Percentiles rank a stretch among this genome's conserved stretches.
Evolutionary conservation across 2,888 invertebrate species (phyloP).

Genomic region (Volucella inflata): DNA sequence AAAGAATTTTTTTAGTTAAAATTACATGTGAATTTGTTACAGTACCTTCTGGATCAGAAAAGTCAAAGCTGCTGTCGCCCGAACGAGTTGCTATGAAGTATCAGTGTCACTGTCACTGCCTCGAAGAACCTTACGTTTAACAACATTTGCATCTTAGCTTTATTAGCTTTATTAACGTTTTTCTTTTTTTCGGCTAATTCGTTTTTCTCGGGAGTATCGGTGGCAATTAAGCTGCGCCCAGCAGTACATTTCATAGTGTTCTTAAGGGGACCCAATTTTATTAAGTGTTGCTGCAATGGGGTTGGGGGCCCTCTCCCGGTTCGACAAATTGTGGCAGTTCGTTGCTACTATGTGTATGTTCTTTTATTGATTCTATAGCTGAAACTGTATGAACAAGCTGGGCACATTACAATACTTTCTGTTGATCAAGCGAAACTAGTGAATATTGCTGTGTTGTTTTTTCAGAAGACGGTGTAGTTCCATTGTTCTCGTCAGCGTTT

Average conservation of each 20-base stretch:
- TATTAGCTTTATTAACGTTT: neutral
- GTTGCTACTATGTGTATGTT: constrained; percentile 7
- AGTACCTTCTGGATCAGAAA: too few relatives aligned
- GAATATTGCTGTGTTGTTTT: too few relatives aligned
- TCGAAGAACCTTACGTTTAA: neutral
- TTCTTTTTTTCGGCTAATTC: constrained; percentile 34
- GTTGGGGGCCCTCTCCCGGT: neutral
- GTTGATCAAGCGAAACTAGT: too few relatives aligned
- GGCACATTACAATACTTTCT: constrained; percentile 1
- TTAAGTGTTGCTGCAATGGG: constrained; percentile 22
- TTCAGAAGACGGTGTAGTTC: too few relatives aligned
- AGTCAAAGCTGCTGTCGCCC: neutral
- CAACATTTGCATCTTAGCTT: too few relatives aligned
- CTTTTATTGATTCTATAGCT: constrained; percentile 2
- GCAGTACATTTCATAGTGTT: constrained; percentile 29
- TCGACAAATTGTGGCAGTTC: constrained; percentile 24
- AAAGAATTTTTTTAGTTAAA: too few relatives aligned
- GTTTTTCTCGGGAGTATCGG: constrained; percentile 20
- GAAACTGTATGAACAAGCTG: constrained; percentile 4
- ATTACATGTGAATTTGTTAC: too few relatives aligned
- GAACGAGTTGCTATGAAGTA: constrained; percentile 2
- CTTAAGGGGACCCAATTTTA: constrained; percentile 30
- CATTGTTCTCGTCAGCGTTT: constrained; percentile 1
- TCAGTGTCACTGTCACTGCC: constrained; percentile 7
- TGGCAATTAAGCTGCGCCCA: constrained; percentile 31